Evolutionary conservation across 2,797 vertebrate genomes (phyloP).

Genomic region (Amblyraja radiata): DNA sequence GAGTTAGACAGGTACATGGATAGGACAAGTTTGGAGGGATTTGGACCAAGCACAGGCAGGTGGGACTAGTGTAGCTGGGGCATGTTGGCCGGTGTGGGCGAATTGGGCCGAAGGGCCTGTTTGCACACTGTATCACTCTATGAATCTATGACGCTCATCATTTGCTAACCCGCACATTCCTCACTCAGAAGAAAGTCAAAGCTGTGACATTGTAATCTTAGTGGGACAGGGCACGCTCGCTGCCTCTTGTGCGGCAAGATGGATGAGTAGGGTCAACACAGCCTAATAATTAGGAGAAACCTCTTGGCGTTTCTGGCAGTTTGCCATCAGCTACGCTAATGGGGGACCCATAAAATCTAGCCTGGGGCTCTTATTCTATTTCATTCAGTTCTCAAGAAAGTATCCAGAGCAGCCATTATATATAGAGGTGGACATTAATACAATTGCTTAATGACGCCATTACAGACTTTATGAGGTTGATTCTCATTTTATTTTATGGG

Average conservation of each 20-base stretch:
- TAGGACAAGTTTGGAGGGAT: too few relatives aligned
- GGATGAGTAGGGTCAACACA: not conserved
- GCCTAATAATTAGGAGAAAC: not conserved
- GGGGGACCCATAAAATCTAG: not conserved
- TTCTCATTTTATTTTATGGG: conserved; percentile 15
- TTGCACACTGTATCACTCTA: not conserved
- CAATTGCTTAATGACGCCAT: not conserved
- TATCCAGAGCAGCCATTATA: not conserved
- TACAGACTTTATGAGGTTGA: not conserved
- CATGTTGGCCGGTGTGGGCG: too few relatives aligned
- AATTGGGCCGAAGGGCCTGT: too few relatives aligned
- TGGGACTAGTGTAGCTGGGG: too few relatives aligned
- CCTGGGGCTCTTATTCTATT: not conserved
- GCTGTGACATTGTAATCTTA: not conserved
- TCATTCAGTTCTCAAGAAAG: not conserved
- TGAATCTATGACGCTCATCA: not conserved
- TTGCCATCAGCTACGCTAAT: not conserved
- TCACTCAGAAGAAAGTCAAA: not conserved
- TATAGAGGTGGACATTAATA: not conserved
- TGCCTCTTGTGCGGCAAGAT: not conserved
- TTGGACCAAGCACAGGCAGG: too few relatives aligned
- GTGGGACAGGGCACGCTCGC: not conserved
- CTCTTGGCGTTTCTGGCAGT: not conserved
- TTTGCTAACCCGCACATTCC: not conserved
- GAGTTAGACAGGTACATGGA: too few relatives aligned